Evolutionary conservation across 2,797 vertebrate genomes (phyloP), one percentile per base, ranked within the genome.

Genomic region (Rhynchotus rufescens): DNA sequence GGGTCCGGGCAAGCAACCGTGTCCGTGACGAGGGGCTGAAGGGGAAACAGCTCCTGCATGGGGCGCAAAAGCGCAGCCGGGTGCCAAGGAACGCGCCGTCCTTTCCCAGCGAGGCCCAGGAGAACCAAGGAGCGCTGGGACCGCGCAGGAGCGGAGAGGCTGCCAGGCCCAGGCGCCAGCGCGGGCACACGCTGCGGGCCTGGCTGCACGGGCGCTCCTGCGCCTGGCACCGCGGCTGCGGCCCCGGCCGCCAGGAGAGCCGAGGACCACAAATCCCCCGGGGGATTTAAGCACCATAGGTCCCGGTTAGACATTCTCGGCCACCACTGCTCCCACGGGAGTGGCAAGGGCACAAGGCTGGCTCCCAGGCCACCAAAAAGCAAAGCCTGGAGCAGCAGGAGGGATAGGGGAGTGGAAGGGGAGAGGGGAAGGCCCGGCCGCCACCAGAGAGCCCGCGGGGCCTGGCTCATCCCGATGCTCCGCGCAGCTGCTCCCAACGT

Each of bases 121-220:
- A 40, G 30, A 79, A 61, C 26, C 1, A 2, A 23, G 8, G 16
- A 40, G 44, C 34, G 32, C 45, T 1, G 6, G 49, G 45, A 51
- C 52, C 2, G 0, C 0, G 0, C 40, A 30, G 34, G 23, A 77
- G 61, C 34, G 21, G 42, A 52, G 3, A 36, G 74, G 8, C 59
- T 69, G 80, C 72, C 87, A 80, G 85, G 47, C 26, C 36, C 23
- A 10, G 47, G 25, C 25, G 10, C 16, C 6, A 47, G 66, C 26
- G 10, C 4, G 7, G 45, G 44, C 28, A 57, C 15, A 20, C 0
- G 1, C 25, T 16, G 36, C 30, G 45, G 45, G 34, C n/a, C 61
- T 19, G 38, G 61, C 25, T 26, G 54, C 0, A 0, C 25, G 2
- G 7, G 60, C n/a, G 32, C 20, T 57, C 66, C 38, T 28, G 10